Base-by-base conservation (phyloP, 2,888 invertebrate species). In the Agrotis exclamationis region DNA sequence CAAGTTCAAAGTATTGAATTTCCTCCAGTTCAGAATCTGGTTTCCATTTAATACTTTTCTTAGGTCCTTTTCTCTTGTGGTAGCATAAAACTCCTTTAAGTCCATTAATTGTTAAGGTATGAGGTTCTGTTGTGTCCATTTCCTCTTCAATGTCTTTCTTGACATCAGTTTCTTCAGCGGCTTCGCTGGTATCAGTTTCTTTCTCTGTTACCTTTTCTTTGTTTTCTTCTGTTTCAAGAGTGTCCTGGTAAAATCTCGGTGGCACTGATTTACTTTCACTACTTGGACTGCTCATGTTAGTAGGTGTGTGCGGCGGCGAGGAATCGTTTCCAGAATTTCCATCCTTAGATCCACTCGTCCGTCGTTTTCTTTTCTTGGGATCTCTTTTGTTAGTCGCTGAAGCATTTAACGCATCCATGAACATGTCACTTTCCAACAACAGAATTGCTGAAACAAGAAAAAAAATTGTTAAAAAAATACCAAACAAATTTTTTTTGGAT, bases 1-100 rank as follows among this genome's bases (percentile, higher is more conserved):
- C 99, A 83, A 99, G 95, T 92, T 99, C 99, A 93, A 99, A 99
- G 93, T 97, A 99, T 86, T 98, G 97, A 70, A 99, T 96, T 87
- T 98, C 97, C 86, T 98, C 98, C 47, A 99, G 95, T 82, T 98
- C 97, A 9, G 97, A 94, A 73, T 99, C 99, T 5, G 97, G 97
- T 88, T 98, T 98, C 98, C 99, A 99, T 88, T 97, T 97, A 7
- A 98, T 97, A 84, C 97, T 97, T 92, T 98, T 98, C 90, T 98
- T 99, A 5, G 98, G 98, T 4, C 98, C 98, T 91, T 97, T 98
- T 82, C 97, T 97, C 85, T 98, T 97, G 76, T 98, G 97, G 83
- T 97, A 96, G 85, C 98, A 96, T 13, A 98, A 95, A 33, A 98
- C 98, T 64, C 98, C 98, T 84, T 97, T 97, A 56, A 98, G 94